Base-by-base conservation (phyloP, 1,140 invertebrate species). In the Cheumatopsyche charites region DNA sequence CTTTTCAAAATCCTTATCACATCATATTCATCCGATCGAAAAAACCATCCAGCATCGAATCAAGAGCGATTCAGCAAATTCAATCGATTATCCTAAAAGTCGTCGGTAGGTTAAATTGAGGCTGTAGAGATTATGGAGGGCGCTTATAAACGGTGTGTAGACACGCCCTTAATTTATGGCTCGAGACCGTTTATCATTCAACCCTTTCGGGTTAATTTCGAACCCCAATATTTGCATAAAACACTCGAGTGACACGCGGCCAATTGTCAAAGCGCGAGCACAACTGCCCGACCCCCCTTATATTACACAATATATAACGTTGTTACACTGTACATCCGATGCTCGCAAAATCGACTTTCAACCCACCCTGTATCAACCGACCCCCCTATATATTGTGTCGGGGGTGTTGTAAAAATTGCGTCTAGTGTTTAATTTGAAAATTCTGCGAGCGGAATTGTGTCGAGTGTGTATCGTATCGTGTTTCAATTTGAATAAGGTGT, bases 191-290 rank as follows among this genome's bases (percentile, higher is more conserved):
- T 71, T 71, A 71, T 71, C 69, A 71, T 71, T 63, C 69, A 62
- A 63, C 69, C 69, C 69, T 71, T 71, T 71, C 69, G 69, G 69
- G 69, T 71, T 71, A 71, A 71, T 71, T 71, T 71, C 66, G 69
- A 71, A 52, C 43, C 69, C 69, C 69, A 63, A 71, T 71, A 71
- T 71, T 71, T 71, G 69, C 69, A 71, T 71, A 71, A 71, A 71
- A 71, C 69, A 62, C 43, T 41, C 58, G 61, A 63, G 58, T 71
- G 62, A 71, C 69, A 63, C 69, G 45, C 26, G 26, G 58, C 41
- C 69, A 71, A 71, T 71, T 71, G 69, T 71, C 66, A 68, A 36
- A 68, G 15, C 13, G 29, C 29, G 29, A 36, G 9, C 29, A n/a
- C n/a, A n/a, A n/a, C n/a, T n/a, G n/a, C n/a, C n/a, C n/a, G n/a